Evolutionary conservation across 2,113 vertebrate genomes (phyloP).

Genomic region (Proterorhinus semilunaris): DNA sequence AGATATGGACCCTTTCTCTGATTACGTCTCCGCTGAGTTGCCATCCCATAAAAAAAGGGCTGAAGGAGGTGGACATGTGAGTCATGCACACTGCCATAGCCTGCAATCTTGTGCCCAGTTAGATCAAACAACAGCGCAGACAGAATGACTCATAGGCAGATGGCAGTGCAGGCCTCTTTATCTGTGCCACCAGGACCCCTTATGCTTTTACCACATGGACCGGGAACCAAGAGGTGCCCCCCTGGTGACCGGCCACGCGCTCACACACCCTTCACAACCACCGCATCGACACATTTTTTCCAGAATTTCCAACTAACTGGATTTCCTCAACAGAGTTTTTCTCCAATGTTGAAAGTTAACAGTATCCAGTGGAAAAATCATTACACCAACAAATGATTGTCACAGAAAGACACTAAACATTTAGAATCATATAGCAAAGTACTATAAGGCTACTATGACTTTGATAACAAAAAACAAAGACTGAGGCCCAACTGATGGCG

Average conservation of each 20-base stretch:
- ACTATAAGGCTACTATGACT: too few species aligned
- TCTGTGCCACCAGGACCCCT: conserved; percentile 65
- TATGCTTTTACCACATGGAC: conserved; percentile 71
- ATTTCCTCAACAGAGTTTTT: background rate
- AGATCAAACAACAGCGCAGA: conserved; percentile 49
- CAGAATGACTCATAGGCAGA: conserved; percentile 72
- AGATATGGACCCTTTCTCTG: conserved; percentile 19
- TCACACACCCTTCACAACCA: conserved; percentile 5
- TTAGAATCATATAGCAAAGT: too few species aligned
- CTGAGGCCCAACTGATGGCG: too few species aligned
- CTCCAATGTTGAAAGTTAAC: background rate
- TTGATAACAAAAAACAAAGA: too few species aligned
- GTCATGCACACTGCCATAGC: conserved; percentile 18
- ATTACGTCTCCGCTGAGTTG: conserved; percentile 28
- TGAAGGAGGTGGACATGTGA: conserved; percentile 24
- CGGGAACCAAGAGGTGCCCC: conserved; percentile 41
- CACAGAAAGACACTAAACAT: too few species aligned
- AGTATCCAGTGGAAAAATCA: too few species aligned
- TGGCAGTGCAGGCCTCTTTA: conserved; percentile 58
- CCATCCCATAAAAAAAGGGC: conserved; percentile 31
- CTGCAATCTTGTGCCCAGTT: conserved; percentile 40
- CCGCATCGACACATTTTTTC: background rate
- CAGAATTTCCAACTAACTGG: background rate
- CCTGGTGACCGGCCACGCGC: conserved; percentile 35
- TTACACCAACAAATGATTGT: too few species aligned